A percentile compares a stretch with the other conserved stretches of the same genome.
Evolutionary conservation across 2,888 invertebrate genomes (phyloP).

Genomic region (Meta bourneti): DNA sequence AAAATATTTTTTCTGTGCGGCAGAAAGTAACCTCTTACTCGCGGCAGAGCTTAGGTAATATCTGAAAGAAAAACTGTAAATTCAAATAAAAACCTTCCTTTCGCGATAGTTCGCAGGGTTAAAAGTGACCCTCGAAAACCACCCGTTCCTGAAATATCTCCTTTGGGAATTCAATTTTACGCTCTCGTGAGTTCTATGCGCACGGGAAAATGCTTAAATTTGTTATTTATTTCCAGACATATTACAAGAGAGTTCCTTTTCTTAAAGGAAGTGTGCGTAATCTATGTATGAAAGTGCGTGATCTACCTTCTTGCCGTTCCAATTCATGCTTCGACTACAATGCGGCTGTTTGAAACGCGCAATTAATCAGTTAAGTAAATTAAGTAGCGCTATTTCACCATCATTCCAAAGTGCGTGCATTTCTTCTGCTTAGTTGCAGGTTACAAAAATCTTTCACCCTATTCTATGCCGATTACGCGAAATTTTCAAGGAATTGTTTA

Average conservation of each 20-base stretch:
- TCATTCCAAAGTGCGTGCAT: too few species aligned
- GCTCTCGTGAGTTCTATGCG: slow-evolving; percentile 21
- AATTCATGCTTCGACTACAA: too few species aligned
- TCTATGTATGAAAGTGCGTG: too few species aligned
- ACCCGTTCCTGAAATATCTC: slow-evolving; percentile 51
- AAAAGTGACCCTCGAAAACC: slow-evolving; percentile 45
- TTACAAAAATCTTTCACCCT: too few species aligned
- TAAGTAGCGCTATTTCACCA: too few species aligned
- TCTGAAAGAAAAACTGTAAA: slow-evolving; percentile 43
- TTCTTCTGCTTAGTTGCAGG: too few species aligned
- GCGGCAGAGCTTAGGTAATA: slow-evolving; percentile 11
- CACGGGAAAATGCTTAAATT: slow-evolving; percentile 25
- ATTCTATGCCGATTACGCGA: too few species aligned
- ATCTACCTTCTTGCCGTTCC: too few species aligned
- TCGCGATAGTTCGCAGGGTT: slow-evolving; percentile 20
- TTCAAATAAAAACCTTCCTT: slow-evolving; percentile 25
- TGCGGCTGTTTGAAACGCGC: too few species aligned
- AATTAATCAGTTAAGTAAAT: too few species aligned
- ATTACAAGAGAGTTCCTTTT: slow-evolving; percentile 16
- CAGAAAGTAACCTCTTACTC: slow-evolving; percentile 5
- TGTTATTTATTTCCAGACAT: slow-evolving; percentile 46
- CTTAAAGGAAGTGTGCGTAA: neutral
- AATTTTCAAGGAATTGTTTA: too few species aligned
- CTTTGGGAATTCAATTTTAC: slow-evolving; percentile 63
- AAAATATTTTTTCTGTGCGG: neutral